A percentile compares a stretch with the other conserved stretches of the same genome.
Evolutionary conservation across 2,888 invertebrate genomes (phyloP).

Genomic region (Choristoneura rosaceana): DNA sequence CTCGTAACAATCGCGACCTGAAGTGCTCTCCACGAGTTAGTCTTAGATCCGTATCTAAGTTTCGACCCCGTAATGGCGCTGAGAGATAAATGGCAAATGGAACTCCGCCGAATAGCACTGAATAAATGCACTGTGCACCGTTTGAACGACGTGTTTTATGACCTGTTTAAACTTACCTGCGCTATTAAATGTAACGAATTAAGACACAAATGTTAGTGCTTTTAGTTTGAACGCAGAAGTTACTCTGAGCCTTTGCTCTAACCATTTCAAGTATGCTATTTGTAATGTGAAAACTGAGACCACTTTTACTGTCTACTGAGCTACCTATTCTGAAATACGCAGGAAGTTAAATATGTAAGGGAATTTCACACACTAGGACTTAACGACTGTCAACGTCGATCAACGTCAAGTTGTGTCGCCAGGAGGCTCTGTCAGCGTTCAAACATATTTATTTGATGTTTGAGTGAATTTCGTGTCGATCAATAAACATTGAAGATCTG

Average conservation of each 20-base stretch:
- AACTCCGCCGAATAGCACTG: slow-evolving; percentile 43
- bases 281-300: not conserved
- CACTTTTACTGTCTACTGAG: not conserved
- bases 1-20: slow-evolving; percentile 31
- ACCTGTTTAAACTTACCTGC: slow-evolving; percentile 42
- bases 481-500: slow-evolving; percentile 13
- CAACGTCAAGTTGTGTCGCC: slow-evolving; percentile 35
- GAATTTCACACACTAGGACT: slow-evolving; percentile 9
- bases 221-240: slow-evolving; percentile 32
- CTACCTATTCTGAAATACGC: no score
- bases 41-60: slow-evolving; percentile 48
- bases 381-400: slow-evolving; percentile 35
- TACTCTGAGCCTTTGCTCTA: not conserved
- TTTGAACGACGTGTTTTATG: slow-evolving; percentile 42
- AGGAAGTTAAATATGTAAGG: not conserved
- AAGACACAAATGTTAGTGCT: slow-evolving; percentile 41
- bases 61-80: slow-evolving; percentile 46
- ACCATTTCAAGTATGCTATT: not conserved
- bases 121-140: slow-evolving; percentile 43
- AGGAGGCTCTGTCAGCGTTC: slow-evolving; percentile 25
- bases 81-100: slow-evolving; percentile 48
- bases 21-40: slow-evolving; percentile 26
- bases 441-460: slow-evolving; percentile 36
- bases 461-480: slow-evolving; percentile 30
- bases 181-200: slow-evolving; percentile 42